Percentiles rank a stretch among this genome's conserved stretches.
phyloP scores from a whole-genome alignment of 1,140 invertebrate species.

The Theocolax elegans region DNA sequence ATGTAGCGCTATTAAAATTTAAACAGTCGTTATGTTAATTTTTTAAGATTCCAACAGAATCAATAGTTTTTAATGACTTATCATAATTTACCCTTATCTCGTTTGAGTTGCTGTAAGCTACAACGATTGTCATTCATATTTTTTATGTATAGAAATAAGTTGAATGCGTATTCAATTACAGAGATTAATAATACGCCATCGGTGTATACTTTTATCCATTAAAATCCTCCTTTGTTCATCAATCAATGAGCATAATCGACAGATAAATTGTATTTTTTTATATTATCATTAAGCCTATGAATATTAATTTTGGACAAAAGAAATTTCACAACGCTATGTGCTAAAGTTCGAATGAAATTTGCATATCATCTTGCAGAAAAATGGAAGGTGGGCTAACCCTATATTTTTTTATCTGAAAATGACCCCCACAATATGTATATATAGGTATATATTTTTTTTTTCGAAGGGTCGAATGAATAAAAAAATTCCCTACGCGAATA shows the following conservation, averaged over 20 bases:
- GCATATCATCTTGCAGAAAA: constrained; percentile 53
- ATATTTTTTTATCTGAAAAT: constrained; percentile 13
- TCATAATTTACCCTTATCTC: constrained; percentile 14
- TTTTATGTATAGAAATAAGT: not conserved
- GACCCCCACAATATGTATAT: no score
- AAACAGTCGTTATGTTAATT: not conserved
- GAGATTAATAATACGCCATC: not conserved
- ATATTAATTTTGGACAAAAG: constrained; percentile 60
- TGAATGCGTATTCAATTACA: not conserved
- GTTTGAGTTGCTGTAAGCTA: no score
- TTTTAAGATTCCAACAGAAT: not conserved
- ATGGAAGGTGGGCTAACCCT: constrained; percentile 43
- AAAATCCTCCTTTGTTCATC: not conserved
- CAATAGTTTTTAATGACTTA: constrained; percentile 20
- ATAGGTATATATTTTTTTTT: no score
- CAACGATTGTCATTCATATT: no score
- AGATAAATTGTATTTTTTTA: not conserved
- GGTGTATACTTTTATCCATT: not conserved
- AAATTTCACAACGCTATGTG: not conserved
- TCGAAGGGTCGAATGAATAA: no score
- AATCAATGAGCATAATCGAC: not conserved
- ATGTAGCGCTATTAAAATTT: not conserved
- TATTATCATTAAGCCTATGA: constrained; percentile 48
- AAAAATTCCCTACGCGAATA: no score
- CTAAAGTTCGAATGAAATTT: constrained; percentile 48